Percentiles rank a stretch among this genome's conserved stretches.
Conservation (phyloP, 2,113 vertebrate species). For the Alaudala cheleensis region DNA sequence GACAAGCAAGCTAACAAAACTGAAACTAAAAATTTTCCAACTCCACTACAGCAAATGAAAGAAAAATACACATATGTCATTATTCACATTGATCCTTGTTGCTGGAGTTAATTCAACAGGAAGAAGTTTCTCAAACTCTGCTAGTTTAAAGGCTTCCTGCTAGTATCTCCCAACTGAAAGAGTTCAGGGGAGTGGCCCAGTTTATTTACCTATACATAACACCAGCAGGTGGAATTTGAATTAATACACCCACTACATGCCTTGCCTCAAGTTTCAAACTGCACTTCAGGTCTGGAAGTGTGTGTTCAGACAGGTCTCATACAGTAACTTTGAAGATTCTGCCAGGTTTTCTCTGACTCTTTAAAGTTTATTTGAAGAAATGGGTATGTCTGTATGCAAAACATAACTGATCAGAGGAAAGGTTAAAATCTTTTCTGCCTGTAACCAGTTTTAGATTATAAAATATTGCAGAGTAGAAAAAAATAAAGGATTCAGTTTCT, state of each 20-base stretch:
- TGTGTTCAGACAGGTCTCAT: slow-evolving; percentile 53
- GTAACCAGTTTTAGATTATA: not conserved
- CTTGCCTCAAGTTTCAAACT: slow-evolving; percentile 73
- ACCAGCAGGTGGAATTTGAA: slow-evolving; percentile 70
- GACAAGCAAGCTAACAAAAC: not conserved
- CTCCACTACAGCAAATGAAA: slow-evolving; percentile 71
- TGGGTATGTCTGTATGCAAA: not conserved
- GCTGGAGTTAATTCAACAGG: slow-evolving; percentile 44
- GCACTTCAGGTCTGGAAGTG: slow-evolving; percentile 11
- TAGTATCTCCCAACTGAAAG: slow-evolving; percentile 52
- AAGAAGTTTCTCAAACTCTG: slow-evolving; percentile 53
- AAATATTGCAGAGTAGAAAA: not conserved
- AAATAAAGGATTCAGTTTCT: not conserved
- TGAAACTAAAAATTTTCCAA: slow-evolving; percentile 66
- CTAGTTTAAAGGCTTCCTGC: slow-evolving; percentile 57
- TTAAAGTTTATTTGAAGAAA: slow-evolving; percentile 31
- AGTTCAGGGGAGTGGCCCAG: slow-evolving; percentile 71
- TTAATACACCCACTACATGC: slow-evolving; percentile 65
- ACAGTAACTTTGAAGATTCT: slow-evolving; percentile 19
- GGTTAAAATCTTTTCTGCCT: not conserved
- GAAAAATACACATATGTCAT: slow-evolving; percentile 57
- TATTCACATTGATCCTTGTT: slow-evolving; percentile 56
- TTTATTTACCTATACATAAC: slow-evolving; percentile 62
- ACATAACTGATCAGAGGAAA: not conserved
- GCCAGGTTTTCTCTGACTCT: slow-evolving; percentile 7